phyloP scores from a whole-genome alignment of 2,797 vertebrate species.

The Toxotes lorentzi region DNA sequence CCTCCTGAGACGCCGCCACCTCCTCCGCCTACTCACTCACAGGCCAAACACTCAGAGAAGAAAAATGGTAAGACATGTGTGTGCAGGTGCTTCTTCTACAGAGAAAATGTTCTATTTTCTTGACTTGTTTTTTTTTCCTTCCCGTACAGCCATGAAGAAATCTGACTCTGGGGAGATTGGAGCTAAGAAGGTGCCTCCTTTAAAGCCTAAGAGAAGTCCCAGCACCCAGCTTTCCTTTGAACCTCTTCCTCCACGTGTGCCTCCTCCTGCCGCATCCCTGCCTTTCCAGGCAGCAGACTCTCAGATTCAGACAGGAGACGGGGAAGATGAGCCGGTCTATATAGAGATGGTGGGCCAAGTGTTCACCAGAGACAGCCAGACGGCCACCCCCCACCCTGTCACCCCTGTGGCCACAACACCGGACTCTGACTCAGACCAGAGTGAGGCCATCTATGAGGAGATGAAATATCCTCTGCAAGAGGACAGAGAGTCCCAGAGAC shows the following conservation, averaged over 20 bases:
- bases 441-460: conserved; percentile 95
- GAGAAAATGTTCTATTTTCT: background rate
- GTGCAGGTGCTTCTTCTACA: background rate
- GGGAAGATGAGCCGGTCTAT: conserved; percentile 93
- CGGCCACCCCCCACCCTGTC: conserved; percentile 81
- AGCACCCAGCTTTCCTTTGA: conserved; percentile 91
- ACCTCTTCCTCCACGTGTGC: conserved; percentile 79
- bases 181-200: conserved; percentile 89
- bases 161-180: conserved; percentile 84
- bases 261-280: conserved; percentile 79
- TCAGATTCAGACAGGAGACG: conserved; percentile 73
- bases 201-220: conserved; percentile 93
- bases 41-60: conserved; percentile 82
- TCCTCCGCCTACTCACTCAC: conserved; percentile 74
- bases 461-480: conserved; percentile 93
- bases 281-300: conserved; percentile 83
- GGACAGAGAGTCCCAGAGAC: conserved; percentile 81
- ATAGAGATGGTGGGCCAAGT: conserved; percentile 96
- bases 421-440: conserved; percentile 93
- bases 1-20: conserved; percentile 79
- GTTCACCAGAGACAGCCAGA: conserved; percentile 87
- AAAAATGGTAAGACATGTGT: conserved; percentile 77
- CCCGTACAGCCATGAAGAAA: conserved; percentile 87
- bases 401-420: conserved; percentile 85
- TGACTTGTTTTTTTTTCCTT: conserved; percentile 22